Evolutionary conservation across 2,797 vertebrate species (phyloP).

Genomic region (Pteropus rufus): DNA sequence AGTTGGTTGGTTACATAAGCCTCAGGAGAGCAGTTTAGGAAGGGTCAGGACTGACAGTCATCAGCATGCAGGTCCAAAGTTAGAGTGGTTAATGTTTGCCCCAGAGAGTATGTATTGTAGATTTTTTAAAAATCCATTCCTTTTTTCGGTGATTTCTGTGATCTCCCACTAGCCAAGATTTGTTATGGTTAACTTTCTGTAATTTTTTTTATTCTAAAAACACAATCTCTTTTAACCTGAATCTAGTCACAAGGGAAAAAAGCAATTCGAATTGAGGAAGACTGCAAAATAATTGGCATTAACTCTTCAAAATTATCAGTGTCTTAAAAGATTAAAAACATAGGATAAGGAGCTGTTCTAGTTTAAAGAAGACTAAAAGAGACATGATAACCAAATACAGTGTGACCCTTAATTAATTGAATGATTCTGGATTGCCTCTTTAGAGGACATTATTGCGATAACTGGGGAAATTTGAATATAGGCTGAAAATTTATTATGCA

Average conservation of each 20-base stretch:
- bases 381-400: background rate
- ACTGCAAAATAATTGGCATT: background rate
- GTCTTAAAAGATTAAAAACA: conserved; percentile 31
- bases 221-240: background rate
- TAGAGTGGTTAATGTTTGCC: background rate
- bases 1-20: background rate
- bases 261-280: background rate
- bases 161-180: background rate
- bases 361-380: conserved; percentile 12
- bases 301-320: conserved; percentile 19
- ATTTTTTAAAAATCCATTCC: background rate
- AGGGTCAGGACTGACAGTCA: background rate
- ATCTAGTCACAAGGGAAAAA: background rate
- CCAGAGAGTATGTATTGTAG: background rate
- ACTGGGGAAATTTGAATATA: background rate
- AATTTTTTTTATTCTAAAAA: background rate
- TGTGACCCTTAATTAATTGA: conserved; percentile 14
- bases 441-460: background rate
- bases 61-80: background rate
- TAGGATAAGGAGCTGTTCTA: background rate
- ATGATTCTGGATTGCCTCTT: background rate
- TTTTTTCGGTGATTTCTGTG: background rate
- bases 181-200: background rate
- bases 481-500: background rate
- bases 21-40: background rate